Evolutionary conservation across 2,888 invertebrate genomes (phyloP), one percentile per base, ranked within the genome.

Genomic region (Agrochola litura): DNA sequence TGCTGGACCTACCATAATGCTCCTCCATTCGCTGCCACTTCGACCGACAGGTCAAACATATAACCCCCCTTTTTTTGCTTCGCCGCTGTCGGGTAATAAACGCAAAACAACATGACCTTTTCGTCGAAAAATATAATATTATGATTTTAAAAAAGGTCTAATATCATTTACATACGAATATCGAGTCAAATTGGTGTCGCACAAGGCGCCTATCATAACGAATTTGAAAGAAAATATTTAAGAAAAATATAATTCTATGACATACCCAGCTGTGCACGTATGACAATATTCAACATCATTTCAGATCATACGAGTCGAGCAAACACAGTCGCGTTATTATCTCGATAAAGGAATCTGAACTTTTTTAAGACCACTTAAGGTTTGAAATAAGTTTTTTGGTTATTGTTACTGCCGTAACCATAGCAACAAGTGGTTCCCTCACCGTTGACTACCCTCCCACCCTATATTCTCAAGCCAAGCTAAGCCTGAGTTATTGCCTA

Each of bases 401-500:
- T 69, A 79, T 85, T 89, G 79, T 90, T 87, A 74, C 81, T 81
- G 81, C 87, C 82, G 93, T 94, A 85, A 91, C 92, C 92, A 93
- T 94, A 94, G 94, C 95, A 95, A 95, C 95, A 95, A 92, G 95
- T 95, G 92, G 91, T 87, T 88, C 75, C 83, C 89, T 88, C 90
- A 86, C 87, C 82, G 86, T 85, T 86, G 87, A 81, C 85, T 88
- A 87, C 69, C 82, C 88, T 88, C 88, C 87, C 89, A 89, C 81
- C 84, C 87, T 83, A 73, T 79, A 81, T 84, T 81, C 79, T 89
- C 88, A 92, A 91, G 90, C 84, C 87, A 88, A 84, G 85, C 87
- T 89, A 88, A 92, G 91, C 91, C 88, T 93, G 93, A 95, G 91
- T 94, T 95, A 95, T 95, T 91, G 92, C 92, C 91, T 92, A 89